phyloP scores from a whole-genome alignment of 2,113 vertebrate genomes.

The Amia ocellicauda region DNA sequence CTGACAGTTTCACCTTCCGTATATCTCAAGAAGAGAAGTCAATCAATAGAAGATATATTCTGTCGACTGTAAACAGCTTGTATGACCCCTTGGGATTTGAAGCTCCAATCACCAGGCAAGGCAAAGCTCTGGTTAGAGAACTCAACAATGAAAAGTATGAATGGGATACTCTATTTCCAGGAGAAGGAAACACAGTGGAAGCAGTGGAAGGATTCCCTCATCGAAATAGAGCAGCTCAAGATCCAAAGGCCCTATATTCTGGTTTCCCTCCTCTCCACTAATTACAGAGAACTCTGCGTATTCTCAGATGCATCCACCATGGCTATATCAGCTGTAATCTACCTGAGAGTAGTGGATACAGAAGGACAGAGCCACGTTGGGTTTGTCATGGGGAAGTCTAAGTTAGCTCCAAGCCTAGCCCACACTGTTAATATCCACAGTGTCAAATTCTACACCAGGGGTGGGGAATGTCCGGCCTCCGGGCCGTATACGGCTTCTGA shows the following conservation, averaged over 20 bases:
- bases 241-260: not conserved
- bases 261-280: not conserved
- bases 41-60: conserved; percentile 1
- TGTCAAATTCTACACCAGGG: no score
- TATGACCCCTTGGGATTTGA: conserved; percentile 17
- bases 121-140: conserved; percentile 18
- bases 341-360: not conserved
- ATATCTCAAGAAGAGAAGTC: conserved; percentile 13
- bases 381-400: conserved; percentile 23
- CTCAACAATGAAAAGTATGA: conserved; percentile 9
- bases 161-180: conserved; percentile 12
- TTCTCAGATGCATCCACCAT: conserved; percentile 18
- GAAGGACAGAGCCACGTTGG: conserved; percentile 4
- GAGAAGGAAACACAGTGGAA: conserved; percentile 13
- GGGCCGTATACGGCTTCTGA: no score
- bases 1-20: conserved; percentile 13
- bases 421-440: no score
- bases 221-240: not conserved
- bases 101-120: conserved; percentile 3
- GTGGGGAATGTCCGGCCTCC: no score
- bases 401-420: conserved; percentile 16
- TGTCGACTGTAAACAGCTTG: conserved; percentile 17
- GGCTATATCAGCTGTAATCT: conserved; percentile 13
- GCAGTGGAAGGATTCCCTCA: conserved; percentile 13
- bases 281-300: conserved; percentile 10